Evolutionary conservation across 2,113 vertebrate species (phyloP).

Genomic region (Porphyrio hochstetteri): DNA sequence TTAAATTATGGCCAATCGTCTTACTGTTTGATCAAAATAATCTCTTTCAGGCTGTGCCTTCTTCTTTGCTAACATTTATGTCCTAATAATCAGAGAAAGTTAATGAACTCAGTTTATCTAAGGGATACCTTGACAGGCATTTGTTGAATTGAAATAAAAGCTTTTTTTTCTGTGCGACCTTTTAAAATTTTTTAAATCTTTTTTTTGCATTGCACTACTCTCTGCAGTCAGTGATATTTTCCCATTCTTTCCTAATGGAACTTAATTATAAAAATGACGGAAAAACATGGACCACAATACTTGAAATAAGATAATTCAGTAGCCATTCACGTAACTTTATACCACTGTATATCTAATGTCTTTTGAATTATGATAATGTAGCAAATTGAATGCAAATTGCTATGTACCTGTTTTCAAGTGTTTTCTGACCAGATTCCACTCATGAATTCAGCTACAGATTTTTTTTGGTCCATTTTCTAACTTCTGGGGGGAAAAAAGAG

Average conservation of each 20-base stretch:
- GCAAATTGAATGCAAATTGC: background rate
- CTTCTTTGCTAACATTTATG: background rate
- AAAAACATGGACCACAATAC: background rate
- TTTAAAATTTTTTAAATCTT: background rate
- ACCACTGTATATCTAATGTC: background rate
- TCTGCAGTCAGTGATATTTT: background rate
- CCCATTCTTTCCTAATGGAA: background rate
- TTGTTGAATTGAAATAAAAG: background rate
- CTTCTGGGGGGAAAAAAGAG: background rate
- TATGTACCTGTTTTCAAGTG: background rate
- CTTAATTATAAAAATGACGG: background rate
- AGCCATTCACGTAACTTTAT: background rate
- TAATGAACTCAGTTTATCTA: background rate
- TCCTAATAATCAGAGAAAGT: background rate
- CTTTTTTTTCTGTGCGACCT: background rate
- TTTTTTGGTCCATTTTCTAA: background rate
- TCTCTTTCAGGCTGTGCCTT: background rate
- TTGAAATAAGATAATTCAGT: background rate
- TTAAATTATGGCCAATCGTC: background rate
- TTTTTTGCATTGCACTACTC: background rate
- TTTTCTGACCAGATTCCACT: background rate
- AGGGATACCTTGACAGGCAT: background rate
- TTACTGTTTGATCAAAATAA: slow-evolving; percentile 7
- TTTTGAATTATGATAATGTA: background rate
- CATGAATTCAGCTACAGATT: background rate